A percentile compares a stretch with the other conserved stretches of the same genome.
phyloP scores from a whole-genome alignment of 2,113 vertebrate genomes.

The Hemiprocne comata region DNA sequence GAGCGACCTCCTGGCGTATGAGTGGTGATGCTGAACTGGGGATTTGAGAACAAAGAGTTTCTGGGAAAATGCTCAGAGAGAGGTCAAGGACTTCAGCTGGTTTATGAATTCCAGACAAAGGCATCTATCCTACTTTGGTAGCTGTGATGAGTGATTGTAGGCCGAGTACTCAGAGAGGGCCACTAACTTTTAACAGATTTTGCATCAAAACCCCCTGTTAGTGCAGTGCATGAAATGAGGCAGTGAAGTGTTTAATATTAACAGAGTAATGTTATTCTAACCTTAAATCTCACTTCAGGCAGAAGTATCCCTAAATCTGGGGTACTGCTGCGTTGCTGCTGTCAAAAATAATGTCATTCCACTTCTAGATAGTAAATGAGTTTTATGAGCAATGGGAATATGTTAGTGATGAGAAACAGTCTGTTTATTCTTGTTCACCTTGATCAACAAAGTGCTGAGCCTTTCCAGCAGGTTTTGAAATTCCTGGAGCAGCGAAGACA shows the following conservation, averaged over 20 bases:
- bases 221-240: background rate
- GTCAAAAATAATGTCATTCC: background rate
- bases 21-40: background rate
- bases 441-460: background rate
- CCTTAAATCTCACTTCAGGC: background rate
- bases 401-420: background rate
- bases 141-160: background rate
- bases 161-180: background rate
- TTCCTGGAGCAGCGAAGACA: background rate
- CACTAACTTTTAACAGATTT: background rate
- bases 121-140: background rate
- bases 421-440: background rate
- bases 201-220: background rate
- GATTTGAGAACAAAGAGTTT: constrained; percentile 20
- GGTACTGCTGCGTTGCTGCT: background rate
- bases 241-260: constrained; percentile 1
- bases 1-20: background rate
- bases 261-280: background rate
- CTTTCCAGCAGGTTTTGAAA: background rate
- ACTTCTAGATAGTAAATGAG: background rate
- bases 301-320: background rate
- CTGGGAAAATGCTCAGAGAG: background rate
- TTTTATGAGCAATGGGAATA: background rate
- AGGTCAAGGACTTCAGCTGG: background rate
- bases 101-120: background rate